Evolutionary conservation across 2,797 vertebrate genomes (phyloP).

Genomic region (Hybognathus amarus): DNA sequence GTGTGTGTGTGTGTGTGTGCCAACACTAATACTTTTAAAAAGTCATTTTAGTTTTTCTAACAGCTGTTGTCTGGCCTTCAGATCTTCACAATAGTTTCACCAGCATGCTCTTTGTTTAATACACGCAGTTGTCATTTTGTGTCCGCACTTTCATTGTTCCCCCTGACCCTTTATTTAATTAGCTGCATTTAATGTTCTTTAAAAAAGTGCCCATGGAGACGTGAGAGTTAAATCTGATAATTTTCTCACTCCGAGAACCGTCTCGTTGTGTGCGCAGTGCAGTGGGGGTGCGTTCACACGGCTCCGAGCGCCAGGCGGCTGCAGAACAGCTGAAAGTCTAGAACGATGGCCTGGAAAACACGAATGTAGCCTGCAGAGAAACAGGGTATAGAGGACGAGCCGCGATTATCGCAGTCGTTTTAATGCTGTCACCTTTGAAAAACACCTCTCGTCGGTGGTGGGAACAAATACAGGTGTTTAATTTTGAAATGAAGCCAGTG

Average conservation of each 20-base stretch:
- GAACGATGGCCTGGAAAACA: constrained; percentile 52
- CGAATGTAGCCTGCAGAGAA: constrained; percentile 59
- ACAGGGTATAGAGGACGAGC: constrained; percentile 42
- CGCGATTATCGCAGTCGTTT: constrained; percentile 57
- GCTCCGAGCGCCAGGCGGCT: constrained; percentile 56
- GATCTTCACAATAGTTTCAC: not conserved
- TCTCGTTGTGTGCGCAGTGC: constrained; percentile 13
- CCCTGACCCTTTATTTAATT: constrained; percentile 71
- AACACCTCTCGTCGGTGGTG: constrained; percentile 63
- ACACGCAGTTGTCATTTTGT: not conserved
- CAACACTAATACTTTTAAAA: constrained; percentile 27
- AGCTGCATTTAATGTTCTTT: constrained; percentile 62
- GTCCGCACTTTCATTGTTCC: constrained; percentile 21
- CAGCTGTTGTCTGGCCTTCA: not conserved
- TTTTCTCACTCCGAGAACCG: constrained; percentile 56
- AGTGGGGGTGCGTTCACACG: constrained; percentile 17
- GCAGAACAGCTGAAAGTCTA: constrained; percentile 47
- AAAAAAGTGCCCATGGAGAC: constrained; percentile 56
- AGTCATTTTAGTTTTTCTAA: not conserved
- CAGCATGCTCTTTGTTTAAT: constrained; percentile 17
- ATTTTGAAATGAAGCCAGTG: constrained; percentile 77
- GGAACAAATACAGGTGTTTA: constrained; percentile 74
- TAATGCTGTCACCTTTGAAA: constrained; percentile 61
- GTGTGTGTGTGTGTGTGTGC: not conserved
- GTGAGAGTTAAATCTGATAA: constrained; percentile 58